phyloP scores from a whole-genome alignment of 2,797 vertebrate species.

The Salarias fasciatus region DNA sequence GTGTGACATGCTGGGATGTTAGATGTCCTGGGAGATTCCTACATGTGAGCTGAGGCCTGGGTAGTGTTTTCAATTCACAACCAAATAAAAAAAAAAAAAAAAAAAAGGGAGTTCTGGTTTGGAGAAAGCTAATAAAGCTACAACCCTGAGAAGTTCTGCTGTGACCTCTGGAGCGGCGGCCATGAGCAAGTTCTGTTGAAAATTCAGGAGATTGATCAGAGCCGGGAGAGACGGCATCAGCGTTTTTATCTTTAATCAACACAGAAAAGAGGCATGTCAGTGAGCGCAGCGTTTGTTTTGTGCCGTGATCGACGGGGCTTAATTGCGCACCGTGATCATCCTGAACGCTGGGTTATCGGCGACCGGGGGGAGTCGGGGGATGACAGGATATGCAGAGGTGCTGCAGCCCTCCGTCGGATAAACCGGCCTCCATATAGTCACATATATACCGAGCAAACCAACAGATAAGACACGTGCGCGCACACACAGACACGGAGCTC shows the following conservation, averaged over 20 bases:
- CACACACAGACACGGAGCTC: conserved; percentile 39
- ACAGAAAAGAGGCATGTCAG: neutral
- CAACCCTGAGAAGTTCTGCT: neutral
- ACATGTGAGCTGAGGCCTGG: neutral
- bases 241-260: neutral
- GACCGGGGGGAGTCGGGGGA: conserved; percentile 39
- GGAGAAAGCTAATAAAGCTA: neutral
- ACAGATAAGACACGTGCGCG: conserved; percentile 53
- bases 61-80: conserved; percentile 3
- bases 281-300: neutral
- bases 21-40: conserved; percentile 2
- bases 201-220: neutral
- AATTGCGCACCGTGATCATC: conserved; percentile 18
- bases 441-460: conserved; percentile 50
- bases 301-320: conserved; percentile 20
- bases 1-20: neutral
- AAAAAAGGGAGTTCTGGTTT: neutral
- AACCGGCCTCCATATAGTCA: conserved; percentile 47
- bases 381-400: conserved; percentile 47
- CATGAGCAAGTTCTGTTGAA: neutral
- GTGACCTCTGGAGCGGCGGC: neutral
- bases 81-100: neutral
- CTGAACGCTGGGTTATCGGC: conserved; percentile 36
- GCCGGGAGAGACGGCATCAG: neutral
- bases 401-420: conserved; percentile 55